A percentile compares a stretch with the other conserved stretches of the same genome.
phyloP scores from a whole-genome alignment of 2,888 invertebrate species.

The Lithophane semibrunnea region DNA sequence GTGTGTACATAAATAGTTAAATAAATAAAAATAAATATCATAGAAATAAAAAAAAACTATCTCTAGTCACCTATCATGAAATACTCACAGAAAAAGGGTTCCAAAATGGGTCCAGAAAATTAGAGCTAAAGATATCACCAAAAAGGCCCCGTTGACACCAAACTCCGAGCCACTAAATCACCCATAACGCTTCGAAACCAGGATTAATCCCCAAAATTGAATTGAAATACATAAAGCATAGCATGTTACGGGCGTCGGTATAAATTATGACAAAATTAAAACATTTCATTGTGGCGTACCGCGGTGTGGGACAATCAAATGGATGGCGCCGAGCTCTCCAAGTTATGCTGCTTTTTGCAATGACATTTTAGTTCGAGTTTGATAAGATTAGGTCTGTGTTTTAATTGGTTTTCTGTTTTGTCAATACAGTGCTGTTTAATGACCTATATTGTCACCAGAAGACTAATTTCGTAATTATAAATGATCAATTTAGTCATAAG shows the following conservation, averaged over 20 bases:
- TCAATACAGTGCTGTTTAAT: not conserved
- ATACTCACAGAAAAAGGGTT: not conserved
- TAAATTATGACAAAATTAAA: constrained; percentile 71
- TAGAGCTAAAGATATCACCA: not conserved
- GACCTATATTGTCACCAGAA: not conserved
- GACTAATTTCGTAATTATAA: too few species aligned
- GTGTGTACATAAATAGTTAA: too few species aligned
- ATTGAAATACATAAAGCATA: constrained; percentile 64
- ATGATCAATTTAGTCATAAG: too few species aligned
- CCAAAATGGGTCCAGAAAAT: not conserved
- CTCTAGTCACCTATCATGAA: too few species aligned
- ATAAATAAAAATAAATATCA: too few species aligned
- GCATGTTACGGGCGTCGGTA: constrained; percentile 54
- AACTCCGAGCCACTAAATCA: constrained; percentile 54
- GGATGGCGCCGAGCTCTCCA: constrained; percentile 34
- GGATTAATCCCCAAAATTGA: constrained; percentile 59
- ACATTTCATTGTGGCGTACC: constrained; percentile 62
- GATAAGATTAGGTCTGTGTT: constrained; percentile 13
- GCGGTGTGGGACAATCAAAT: constrained; percentile 58
- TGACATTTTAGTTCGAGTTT: constrained; percentile 7
- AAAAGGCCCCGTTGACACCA: constrained; percentile 18
- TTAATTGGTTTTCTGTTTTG: constrained; percentile 7
- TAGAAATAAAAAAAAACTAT: too few species aligned
- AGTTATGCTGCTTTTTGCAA: constrained; percentile 44
- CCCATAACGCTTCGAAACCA: constrained; percentile 32